These are phyloP conservation scores for Gonioctena quinquepunctata DNA, from an alignment of 1,140 invertebrate species.

Conservation along the genomic window DNA sequence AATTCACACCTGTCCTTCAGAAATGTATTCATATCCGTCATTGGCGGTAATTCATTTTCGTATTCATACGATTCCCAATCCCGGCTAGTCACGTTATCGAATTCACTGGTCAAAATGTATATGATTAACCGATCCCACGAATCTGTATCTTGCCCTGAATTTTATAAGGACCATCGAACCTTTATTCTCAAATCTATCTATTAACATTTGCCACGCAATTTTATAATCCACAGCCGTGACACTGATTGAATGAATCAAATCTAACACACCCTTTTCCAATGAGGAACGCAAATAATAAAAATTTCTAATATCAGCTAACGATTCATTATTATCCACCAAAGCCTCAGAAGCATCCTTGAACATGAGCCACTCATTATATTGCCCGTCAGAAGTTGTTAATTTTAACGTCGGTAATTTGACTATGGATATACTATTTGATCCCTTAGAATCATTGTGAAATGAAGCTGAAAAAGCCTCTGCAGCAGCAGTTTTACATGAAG, in stretches of 20 bases:
- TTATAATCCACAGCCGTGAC: too few species aligned
- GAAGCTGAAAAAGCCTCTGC: too few species aligned
- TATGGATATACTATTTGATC: too few species aligned
- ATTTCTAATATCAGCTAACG: not conserved
- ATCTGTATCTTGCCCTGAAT: not conserved
- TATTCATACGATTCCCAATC: conserved; percentile 9
- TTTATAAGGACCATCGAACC: too few species aligned
- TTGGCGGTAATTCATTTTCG: not conserved
- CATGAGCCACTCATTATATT: not conserved
- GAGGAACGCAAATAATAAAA: conserved; percentile 12
- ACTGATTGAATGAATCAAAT: too few species aligned
- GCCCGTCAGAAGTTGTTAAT: not conserved
- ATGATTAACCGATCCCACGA: conserved; percentile 13
- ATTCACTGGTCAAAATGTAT: conserved; percentile 3
- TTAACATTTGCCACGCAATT: too few species aligned
- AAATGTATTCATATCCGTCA: conserved; percentile 10
- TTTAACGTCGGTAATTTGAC: conserved; percentile 4
- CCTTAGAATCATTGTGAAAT: too few species aligned
- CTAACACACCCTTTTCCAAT: too few species aligned
- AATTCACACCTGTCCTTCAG: conserved; percentile 1
- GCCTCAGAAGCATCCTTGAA: not conserved
- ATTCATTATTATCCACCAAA: conserved; percentile 1
- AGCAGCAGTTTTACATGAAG: too few species aligned
- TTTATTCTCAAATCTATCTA: too few species aligned
- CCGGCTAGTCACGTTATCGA: not conserved